Base-by-base conservation (phyloP, 1,140 invertebrate genomes). In the Apocrypta bakeri region DNA sequence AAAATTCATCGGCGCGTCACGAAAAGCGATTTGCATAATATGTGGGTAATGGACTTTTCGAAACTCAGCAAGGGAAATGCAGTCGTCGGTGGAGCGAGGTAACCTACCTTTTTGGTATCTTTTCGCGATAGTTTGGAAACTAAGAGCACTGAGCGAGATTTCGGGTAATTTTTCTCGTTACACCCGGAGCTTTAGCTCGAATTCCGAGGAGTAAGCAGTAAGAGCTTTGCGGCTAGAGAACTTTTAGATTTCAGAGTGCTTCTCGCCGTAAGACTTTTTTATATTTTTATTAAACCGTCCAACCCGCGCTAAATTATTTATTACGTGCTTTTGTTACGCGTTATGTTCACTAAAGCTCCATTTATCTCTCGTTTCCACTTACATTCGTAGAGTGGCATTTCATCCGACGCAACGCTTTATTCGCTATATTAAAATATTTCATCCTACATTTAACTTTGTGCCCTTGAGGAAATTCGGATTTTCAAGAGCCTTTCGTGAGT, bases 81-180 rank as follows among this genome's bases (percentile, higher is more conserved):
- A 72, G 17, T 27, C 33, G 37, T 48, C 37, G 71, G 27, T 21
- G 37, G 48, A n/a, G 17, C 48, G 0, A n/a, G 48, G 17, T 1
- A 12, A 12, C 4, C 11, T 8, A 17, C 21, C 25, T 27, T 0
- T 25, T 25, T 25, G 17, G 0, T 27, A 21, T 12, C 64, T 71
- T 9, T n/a, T 8, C 69, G 21, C 48, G 24, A 17, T 75, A 61
- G 73, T 75, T 75, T 40, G 25, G 3, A 21, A 61, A 61, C 71
- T 42, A n/a, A 27, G 9, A n/a, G 33, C 9, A 3, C 27, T 1
- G 11, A 61, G 25, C 9, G n/a, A 9, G 33, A 64, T 77, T 77
- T 77, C 76, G 11, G 33, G 33, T 29, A 42, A 78, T 78, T 78
- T 78, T 66, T 66, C 64, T 78, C 37, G 31, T 78, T 78, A 78